Conservation (phyloP, 2,113 vertebrate species). For the Strix uralensis region DNA sequence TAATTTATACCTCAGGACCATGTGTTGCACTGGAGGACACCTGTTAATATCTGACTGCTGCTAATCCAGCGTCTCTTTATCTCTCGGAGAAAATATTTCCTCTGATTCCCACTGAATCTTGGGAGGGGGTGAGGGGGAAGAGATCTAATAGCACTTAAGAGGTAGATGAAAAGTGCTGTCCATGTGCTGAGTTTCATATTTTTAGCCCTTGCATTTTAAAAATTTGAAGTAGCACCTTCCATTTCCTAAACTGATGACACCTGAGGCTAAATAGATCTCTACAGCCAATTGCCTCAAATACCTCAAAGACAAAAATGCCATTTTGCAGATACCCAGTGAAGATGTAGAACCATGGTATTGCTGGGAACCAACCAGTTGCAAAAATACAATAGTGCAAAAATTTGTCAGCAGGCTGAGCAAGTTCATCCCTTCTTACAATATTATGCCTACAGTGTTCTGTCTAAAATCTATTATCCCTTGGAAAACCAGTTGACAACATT, state of each 20-base stretch:
- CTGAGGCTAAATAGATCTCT: not conserved
- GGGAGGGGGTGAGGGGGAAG: fast-evolving
- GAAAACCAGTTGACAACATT: not conserved
- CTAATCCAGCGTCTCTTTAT: not conserved
- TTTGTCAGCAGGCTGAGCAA: not conserved
- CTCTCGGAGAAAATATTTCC: not conserved
- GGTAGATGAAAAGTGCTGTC: not conserved
- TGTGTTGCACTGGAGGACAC: not conserved
- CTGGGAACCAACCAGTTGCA: not conserved
- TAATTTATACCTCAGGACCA: not conserved
- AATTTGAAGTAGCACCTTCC: not conserved
- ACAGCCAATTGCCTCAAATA: not conserved
- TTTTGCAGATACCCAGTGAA: not conserved
- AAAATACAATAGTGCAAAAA: not conserved
- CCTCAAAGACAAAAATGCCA: not conserved
- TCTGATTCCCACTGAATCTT: not conserved
- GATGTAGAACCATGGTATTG: fast-evolving
- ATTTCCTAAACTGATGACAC: not conserved
- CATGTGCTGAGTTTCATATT: not conserved
- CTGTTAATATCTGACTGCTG: not conserved
- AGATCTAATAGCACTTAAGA: not conserved
- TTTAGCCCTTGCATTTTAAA: not conserved
- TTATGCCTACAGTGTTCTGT: not conserved
- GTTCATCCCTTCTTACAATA: not conserved
- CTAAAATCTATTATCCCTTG: not conserved